Conservation (phyloP, 2,797 vertebrate genomes). For the Pelodytes ibericus region DNA sequence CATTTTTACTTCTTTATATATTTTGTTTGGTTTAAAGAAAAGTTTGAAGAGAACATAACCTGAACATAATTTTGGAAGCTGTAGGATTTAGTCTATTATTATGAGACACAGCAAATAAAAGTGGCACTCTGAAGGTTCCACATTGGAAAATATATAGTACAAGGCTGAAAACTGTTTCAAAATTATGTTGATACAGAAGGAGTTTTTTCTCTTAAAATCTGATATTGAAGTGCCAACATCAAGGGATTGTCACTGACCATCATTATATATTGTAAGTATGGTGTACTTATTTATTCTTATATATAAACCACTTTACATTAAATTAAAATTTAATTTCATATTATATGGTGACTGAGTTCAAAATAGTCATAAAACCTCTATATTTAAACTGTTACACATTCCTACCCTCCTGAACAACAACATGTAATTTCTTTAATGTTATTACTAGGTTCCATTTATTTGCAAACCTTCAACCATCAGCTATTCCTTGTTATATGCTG, state of each 20-base stretch:
- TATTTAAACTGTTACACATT: too few relatives aligned
- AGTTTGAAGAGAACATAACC: neutral
- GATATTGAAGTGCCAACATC: neutral
- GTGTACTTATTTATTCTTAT: too few relatives aligned
- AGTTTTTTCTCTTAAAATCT: neutral
- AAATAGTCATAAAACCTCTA: too few relatives aligned
- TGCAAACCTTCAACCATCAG: too few relatives aligned
- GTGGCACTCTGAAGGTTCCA: neutral
- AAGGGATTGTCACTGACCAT: neutral
- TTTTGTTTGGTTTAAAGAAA: neutral
- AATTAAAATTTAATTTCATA: too few relatives aligned
- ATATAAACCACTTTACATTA: too few relatives aligned
- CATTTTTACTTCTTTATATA: neutral
- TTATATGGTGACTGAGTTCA: too few relatives aligned
- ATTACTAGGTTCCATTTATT: too few relatives aligned
- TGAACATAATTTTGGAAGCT: neutral
- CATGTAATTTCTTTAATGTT: too few relatives aligned
- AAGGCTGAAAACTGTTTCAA: neutral
- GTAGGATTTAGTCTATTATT: neutral
- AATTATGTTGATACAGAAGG: constrained; percentile 7
- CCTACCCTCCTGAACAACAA: too few relatives aligned
- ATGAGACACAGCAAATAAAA: neutral
- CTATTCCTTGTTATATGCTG: too few relatives aligned
- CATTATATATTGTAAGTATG: neutral
- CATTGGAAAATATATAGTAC: neutral